These are phyloP conservation scores for Pantherophis alleghaniensis DNA, from an alignment of 2,797 vertebrate genomes.

Conservation along the genomic window DNA sequence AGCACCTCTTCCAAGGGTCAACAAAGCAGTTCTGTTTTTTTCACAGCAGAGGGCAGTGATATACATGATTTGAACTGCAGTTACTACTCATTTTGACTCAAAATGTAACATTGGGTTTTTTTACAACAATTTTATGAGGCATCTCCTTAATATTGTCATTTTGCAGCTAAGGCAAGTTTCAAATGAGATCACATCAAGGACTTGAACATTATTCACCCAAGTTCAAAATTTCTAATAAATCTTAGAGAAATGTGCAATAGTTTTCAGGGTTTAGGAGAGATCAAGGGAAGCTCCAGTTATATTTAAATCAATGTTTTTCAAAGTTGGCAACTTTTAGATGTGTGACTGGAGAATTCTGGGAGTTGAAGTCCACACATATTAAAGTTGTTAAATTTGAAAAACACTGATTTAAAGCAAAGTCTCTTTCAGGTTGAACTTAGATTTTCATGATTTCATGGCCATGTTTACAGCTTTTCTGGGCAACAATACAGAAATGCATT, in stretches of 20 bases:
- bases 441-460: neutral
- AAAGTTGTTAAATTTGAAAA: neutral
- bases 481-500: neutral
- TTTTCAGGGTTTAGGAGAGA: neutral
- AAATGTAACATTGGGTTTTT: neutral
- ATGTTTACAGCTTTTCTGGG: neutral
- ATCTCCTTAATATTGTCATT: neutral
- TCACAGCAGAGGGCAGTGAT: constrained; percentile 16
- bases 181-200: neutral
- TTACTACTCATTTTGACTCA: neutral
- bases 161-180: neutral
- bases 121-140: neutral
- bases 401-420: neutral
- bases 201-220: neutral
- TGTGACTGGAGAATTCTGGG: neutral
- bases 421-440: neutral
- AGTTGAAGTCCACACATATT: neutral
- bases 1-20: neutral
- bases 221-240: neutral
- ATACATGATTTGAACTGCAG: neutral
- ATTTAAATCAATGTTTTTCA: neutral
- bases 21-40: neutral
- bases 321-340: neutral
- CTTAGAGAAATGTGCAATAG: neutral
- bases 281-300: neutral